Evolutionary conservation across 2,797 vertebrate species (phyloP).

Genomic region (Emydoidea blandingii): DNA sequence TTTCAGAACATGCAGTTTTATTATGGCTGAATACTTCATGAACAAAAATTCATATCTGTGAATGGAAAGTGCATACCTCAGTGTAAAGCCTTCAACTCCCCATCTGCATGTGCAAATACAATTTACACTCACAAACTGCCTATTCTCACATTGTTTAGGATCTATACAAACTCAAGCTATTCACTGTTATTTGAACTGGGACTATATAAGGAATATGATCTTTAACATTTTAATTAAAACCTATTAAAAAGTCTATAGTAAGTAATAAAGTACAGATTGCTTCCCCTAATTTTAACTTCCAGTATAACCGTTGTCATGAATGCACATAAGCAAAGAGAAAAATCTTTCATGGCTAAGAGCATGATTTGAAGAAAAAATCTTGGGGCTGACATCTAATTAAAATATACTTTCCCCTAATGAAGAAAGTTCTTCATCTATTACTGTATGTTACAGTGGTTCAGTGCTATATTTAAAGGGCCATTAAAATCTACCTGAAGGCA

Average conservation of each 20-base stretch:
- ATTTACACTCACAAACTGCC: not conserved
- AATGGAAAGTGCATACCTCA: not conserved
- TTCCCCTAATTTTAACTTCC: slow-evolving; percentile 25
- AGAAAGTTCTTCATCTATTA: slow-evolving; percentile 31
- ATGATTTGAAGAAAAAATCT: slow-evolving; percentile 16
- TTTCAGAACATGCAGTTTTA: not conserved
- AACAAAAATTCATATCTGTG: not conserved
- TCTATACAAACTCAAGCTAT: not conserved
- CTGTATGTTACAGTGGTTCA: slow-evolving; percentile 27
- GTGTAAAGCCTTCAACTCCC: not conserved
- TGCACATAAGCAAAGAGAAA: slow-evolving; percentile 40
- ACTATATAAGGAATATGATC: not conserved
- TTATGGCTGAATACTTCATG: not conserved
- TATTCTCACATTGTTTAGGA: not conserved
- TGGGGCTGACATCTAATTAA: slow-evolving; percentile 55
- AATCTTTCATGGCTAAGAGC: slow-evolving; percentile 14
- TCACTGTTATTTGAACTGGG: slow-evolving; percentile 2
- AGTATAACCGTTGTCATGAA: not conserved
- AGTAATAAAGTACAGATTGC: slow-evolving; percentile 16
- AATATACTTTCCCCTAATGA: slow-evolving; percentile 17
- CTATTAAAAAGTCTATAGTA: slow-evolving; percentile 14
- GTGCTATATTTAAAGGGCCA: slow-evolving; percentile 62
- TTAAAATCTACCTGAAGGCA: slow-evolving; percentile 72
- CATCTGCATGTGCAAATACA: not conserved
- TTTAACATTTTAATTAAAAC: slow-evolving; percentile 56